Base-by-base conservation (phyloP, 2,113 vertebrate genomes). In the Microtus oregoni region DNA sequence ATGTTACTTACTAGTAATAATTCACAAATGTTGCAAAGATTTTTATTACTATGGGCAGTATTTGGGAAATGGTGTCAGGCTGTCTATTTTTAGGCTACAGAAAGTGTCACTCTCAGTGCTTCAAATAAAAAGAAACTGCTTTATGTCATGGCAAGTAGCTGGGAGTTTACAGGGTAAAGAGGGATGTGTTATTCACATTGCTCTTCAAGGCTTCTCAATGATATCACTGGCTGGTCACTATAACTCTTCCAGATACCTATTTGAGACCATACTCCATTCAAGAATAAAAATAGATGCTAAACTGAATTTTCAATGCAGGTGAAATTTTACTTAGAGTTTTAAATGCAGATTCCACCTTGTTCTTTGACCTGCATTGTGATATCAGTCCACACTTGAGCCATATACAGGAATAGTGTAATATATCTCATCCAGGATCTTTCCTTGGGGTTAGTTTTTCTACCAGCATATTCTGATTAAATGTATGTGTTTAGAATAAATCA, bases 311-410 rank as follows among this genome's bases (percentile, higher is more conserved):
- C 44, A 67, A 68, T 2, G 76, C 47, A 9, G 11, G 15, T 4
- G 30, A 55, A 77, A 89, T 78, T 41, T 82, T 81, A 44, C 55
- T 22, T 30, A 65, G 22, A 78, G 44, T 78, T 94, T 78, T 61
- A 38, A 22, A 19, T 35, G 32, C 12, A 70, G 9, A 90, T 77
- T 70, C 47, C 20, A 44, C 17, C 2, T 77, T 41, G 35, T n/a
- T 88, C 11, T 65, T n/a, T 91, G 30, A n/a, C 11, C 32, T 70
- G 13, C 58, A 11, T 76, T 65, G 1, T 78, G 63, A 83, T 41
- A 89, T 10, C 76, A 92, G 89, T 72, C 5, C 3, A 20, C 8
- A 3, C 17, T 77, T 85, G 65, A 77, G 11, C 20, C 35, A 70
- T 89, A 58, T 38, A 15, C 41, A 63, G 28, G 26, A 44, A 72